A percentile compares a stretch with the other conserved stretches of the same genome.
Conservation (phyloP, 2,797 vertebrate genomes). For the Aphelocoma californica region DNA sequence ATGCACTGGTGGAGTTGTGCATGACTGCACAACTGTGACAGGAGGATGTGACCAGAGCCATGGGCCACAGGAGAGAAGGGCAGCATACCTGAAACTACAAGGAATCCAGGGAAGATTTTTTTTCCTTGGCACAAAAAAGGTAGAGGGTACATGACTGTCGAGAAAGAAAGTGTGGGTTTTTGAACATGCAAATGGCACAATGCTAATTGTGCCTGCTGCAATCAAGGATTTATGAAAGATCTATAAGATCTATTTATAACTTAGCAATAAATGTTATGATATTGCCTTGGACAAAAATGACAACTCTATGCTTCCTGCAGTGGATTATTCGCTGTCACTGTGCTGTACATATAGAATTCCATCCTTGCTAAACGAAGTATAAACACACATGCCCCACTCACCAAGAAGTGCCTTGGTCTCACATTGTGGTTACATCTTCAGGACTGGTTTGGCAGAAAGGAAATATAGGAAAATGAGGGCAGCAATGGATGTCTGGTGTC, state of each 20-base stretch:
- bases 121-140: neutral
- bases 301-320: neutral
- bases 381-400: neutral
- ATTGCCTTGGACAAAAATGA: neutral
- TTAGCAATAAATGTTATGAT: neutral
- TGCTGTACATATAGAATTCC: neutral
- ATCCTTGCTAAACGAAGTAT: neutral
- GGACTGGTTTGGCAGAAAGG: neutral
- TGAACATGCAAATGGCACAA: neutral
- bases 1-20: neutral
- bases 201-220: neutral
- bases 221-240: neutral
- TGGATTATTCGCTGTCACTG: neutral
- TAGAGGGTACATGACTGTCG: neutral
- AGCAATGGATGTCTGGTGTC: neutral
- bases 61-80: neutral
- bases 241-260: neutral
- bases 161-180: neutral
- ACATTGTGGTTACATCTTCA: neutral
- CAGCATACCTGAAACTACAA: neutral
- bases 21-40: neutral
- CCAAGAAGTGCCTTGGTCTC: neutral
- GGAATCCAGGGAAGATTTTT: neutral
- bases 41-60: neutral
- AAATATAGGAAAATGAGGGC: neutral